Conservation (phyloP, 2,888 invertebrate species). For the Papilio gigon region DNA sequence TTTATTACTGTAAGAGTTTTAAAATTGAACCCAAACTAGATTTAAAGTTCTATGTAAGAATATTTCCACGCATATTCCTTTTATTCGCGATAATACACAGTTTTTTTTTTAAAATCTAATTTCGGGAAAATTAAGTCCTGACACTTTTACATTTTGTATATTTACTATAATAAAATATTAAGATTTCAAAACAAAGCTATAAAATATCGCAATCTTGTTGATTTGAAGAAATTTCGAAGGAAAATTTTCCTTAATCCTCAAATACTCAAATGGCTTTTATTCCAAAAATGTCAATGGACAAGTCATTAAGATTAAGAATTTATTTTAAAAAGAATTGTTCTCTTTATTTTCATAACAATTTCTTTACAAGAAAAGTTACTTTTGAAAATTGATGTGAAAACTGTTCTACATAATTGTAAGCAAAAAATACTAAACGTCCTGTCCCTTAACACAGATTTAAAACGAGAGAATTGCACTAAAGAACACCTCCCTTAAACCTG, state of each 20-base stretch:
- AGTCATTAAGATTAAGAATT: constrained; percentile 13
- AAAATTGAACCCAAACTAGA: not conserved
- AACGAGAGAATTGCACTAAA: no score
- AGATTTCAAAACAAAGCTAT: constrained; percentile 7
- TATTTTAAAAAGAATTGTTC: constrained; percentile 2
- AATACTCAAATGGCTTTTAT: constrained; percentile 3
- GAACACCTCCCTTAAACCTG: no score
- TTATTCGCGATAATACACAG: not conserved
- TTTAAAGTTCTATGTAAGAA: not conserved
- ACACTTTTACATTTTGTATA: not conserved
- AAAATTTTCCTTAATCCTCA: constrained; percentile 4
- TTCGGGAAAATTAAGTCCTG: not conserved
- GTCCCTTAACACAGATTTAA: no score
- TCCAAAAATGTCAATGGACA: constrained; percentile 16
- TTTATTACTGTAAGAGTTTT: constrained; percentile 25
- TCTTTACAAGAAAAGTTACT: not conserved
- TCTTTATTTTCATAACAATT: not conserved
- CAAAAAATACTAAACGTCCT: no score
- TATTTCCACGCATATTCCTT: not conserved
- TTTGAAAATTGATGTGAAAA: not conserved
- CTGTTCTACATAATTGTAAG: no score
- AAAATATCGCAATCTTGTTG: constrained; percentile 8
- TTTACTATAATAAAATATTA: not conserved
- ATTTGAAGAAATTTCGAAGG: not conserved
- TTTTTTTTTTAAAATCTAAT: no score